Evolutionary conservation across 2,888 invertebrate genomes (phyloP), one percentile per base, ranked within the genome.

Genomic region (Patella pellucida): DNA sequence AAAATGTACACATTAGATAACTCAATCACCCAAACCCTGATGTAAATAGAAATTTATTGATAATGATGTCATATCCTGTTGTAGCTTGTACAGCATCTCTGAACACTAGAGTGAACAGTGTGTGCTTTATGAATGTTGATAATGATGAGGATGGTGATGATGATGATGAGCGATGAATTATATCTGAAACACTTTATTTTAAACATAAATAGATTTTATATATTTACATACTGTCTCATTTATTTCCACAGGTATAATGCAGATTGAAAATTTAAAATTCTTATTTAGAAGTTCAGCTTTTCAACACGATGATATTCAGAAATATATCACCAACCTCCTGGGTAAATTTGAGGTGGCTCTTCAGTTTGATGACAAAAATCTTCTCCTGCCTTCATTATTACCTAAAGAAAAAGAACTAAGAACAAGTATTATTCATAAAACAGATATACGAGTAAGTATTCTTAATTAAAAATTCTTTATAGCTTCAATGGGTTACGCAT

Each of bases 321-420:
- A 95, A 72, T 96, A 98, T 87, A 96, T 97, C 74, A 95, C 98
- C 5, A 96, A 95, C 85, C 92, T 99, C 68, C 92, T 99, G 75
- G 97, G 97, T 92, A 99, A 99, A 92, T 99, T 98, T 91, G 99
- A 99, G 92, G 95, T 99, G 75, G 99, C 98, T 0, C 92, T 99
- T 74, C 96, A 97, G 41, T 99, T 98, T 96, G 98, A 99, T 90
- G 95, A 95, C 19, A 92, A 97, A 31, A 95, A 96, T 19, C 91
- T 97, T 2, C 92, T 99, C 76, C 96, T 99, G 77, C 98, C 99
- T 12, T 97, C 97, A 0, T 92, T 99, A 51, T 92, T 99, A 16
- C 98, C 99, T 0, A 94, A 94, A 0, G 94, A 94, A 70, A 70
- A 79, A n/a, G 81, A 84, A 4, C 74, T 84, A 67, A 73, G 78